Percentiles rank a stretch among this genome's conserved stretches.
phyloP scores from a whole-genome alignment of 2,113 vertebrate species.

The Myotis davidii region DNA sequence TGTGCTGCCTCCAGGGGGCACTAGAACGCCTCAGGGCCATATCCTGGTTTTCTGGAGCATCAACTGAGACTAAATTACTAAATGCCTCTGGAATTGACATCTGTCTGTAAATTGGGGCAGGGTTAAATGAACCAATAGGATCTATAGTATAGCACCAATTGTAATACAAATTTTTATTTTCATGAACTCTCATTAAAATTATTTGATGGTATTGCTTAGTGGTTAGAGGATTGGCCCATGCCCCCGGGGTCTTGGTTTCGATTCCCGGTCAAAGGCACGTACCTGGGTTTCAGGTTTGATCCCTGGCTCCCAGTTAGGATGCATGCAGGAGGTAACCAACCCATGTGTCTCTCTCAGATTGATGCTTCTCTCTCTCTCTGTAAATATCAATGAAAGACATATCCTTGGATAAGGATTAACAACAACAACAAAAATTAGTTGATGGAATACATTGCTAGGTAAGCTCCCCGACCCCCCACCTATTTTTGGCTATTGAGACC shows the following conservation, averaged over 20 bases:
- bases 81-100: neutral
- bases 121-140: neutral
- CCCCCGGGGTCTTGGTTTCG: too few species aligned
- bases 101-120: constrained; percentile 26
- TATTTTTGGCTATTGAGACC: neutral
- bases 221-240: too few species aligned
- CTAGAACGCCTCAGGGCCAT: too few species aligned
- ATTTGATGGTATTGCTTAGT: neutral
- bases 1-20: neutral
- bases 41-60: neutral
- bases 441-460: neutral
- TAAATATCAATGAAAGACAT: too few species aligned
- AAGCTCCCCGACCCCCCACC: neutral
- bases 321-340: too few species aligned
- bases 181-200: constrained; percentile 45
- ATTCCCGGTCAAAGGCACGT: too few species aligned
- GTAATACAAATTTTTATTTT: neutral
- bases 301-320: too few species aligned
- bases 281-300: too few species aligned
- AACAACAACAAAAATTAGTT: neutral
- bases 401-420: too few species aligned
- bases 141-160: neutral
- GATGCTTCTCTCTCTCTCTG: too few species aligned
- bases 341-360: too few species aligned
- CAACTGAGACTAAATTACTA: neutral